phyloP scores from a whole-genome alignment of 2,888 invertebrate genomes.

The Diplolepis rosae region DNA sequence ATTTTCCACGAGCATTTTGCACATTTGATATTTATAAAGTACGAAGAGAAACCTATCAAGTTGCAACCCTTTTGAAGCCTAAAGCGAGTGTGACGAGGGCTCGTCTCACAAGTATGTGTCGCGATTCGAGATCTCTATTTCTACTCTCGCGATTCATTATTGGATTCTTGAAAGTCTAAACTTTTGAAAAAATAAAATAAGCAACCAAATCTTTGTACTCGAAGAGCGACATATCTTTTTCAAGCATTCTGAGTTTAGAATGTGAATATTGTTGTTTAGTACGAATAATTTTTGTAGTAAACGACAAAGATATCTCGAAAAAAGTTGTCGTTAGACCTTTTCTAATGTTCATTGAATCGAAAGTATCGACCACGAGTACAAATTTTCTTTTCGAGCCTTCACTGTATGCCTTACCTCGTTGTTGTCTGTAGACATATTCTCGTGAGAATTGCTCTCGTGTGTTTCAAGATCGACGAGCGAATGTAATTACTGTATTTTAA shows the following conservation, averaged over 20 bases:
- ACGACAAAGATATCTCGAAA: slow-evolving; percentile 33
- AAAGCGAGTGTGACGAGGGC: slow-evolving; percentile 55
- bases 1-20: slow-evolving; percentile 73
- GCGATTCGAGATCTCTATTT: slow-evolving; percentile 34
- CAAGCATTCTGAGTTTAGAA: slow-evolving; percentile 20
- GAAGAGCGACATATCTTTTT: slow-evolving; percentile 42
- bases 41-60: slow-evolving; percentile 38
- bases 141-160: not conserved
- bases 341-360: slow-evolving; percentile 35
- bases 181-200: slow-evolving; percentile 29
- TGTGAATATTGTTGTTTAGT: slow-evolving; percentile 6
- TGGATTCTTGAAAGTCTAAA: slow-evolving; percentile 16
- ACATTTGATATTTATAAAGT: slow-evolving; percentile 69
- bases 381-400: slow-evolving; percentile 57
- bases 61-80: slow-evolving; percentile 47
- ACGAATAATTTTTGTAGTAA: too few species aligned
- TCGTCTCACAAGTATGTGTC: slow-evolving; percentile 60
- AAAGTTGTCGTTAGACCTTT: slow-evolving; percentile 33
- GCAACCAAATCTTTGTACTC: slow-evolving; percentile 25
- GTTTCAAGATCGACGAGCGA: slow-evolving; percentile 53
- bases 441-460: slow-evolving; percentile 60
- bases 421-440: slow-evolving; percentile 64
- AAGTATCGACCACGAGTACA: slow-evolving; percentile 43
- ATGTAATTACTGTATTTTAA: slow-evolving; percentile 55
- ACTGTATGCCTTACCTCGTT: slow-evolving; percentile 64